Evolutionary conservation across 2,888 invertebrate species (phyloP), one percentile per base, ranked within the genome.

Genomic region (Nineta flava): DNA sequence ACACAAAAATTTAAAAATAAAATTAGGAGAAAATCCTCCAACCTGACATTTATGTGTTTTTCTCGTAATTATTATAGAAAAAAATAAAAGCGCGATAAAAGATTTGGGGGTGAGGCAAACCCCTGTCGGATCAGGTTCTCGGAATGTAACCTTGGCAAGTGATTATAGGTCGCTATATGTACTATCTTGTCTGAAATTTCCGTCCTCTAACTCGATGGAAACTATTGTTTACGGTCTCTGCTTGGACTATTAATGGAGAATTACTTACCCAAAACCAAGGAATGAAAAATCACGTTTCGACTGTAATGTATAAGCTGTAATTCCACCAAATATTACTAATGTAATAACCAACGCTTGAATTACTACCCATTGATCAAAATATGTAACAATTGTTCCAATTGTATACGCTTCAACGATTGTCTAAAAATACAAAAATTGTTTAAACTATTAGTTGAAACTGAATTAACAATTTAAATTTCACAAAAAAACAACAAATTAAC

Each of bases 291-390:
- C 91, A 47, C 76, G 73, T 62, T 87, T 90, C 12, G 84, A 82
- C 71, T 91, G 90, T 57, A 91, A 79, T 0, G 90, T 88, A 69
- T 80, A 91, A n/a, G 79, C 62, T 1, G 88, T 88, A 49, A 92
- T 72, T 0, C 81, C 78, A 55, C 76, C 71, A 13, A 87, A 79
- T 7, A 88, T 83, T 2, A 79, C 74, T 51, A 84, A 70, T 0
- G 91, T 92, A 52, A 91, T 71, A 1, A 79, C 66, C 32, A 90
- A 72, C 0, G 90, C 90, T 68, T 90, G 80, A 16, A 91, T 66
- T 3, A 91, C 88, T 40, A 86, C 72, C 10, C 71, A 67, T 21
- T 81, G 78, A 55, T 87, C 81, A 67, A 81, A 91, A 66, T 81
- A 80, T 0, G 87, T 83, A 7, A 87, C 85, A 13, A 87, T 68